phyloP scores from a whole-genome alignment of 2,888 invertebrate species.

The Steinernema carpocapsae region DNA sequence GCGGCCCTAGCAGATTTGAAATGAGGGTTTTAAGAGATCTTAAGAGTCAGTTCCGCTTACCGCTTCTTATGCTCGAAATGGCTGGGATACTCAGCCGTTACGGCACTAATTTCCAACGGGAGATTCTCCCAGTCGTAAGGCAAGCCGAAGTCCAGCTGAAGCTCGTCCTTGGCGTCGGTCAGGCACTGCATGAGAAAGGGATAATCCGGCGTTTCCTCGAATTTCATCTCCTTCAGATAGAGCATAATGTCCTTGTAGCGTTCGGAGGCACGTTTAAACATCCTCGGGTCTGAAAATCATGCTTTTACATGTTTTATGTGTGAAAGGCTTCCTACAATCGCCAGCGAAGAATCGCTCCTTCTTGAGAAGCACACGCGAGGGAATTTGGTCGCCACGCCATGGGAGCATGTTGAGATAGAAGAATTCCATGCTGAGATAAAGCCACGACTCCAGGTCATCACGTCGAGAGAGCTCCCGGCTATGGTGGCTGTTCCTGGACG shows the following conservation, averaged over 20 bases:
- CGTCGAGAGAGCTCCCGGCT: constrained; percentile 35
- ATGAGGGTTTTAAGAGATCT: too few relatives aligned
- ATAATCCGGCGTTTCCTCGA: constrained; percentile 37
- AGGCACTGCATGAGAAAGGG: constrained; percentile 16
- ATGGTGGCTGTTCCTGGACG: constrained; percentile 28
- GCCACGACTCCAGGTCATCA: constrained; percentile 39
- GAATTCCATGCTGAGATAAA: constrained; percentile 37
- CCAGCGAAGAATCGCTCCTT: constrained; percentile 36
- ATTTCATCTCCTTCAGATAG: constrained; percentile 28
- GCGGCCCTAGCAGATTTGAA: too few relatives aligned
- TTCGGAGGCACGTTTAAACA: background rate
- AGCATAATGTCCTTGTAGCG: constrained; percentile 8
- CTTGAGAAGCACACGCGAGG: constrained; percentile 30
- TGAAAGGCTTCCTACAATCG: constrained; percentile 1
- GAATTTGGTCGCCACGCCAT: constrained; percentile 35
- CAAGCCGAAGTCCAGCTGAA: constrained; percentile 7
- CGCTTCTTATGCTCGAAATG: too few relatives aligned
- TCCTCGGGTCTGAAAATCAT: constrained; percentile 25
- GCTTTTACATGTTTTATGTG: background rate
- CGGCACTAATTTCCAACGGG: background rate
- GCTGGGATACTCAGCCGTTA: background rate
- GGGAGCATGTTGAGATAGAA: constrained; percentile 31
- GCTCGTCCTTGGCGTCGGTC: background rate
- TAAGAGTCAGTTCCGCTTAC: too few relatives aligned
- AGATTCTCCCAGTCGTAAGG: constrained; percentile 38